Evolutionary conservation across 1,140 invertebrate species (phyloP).

Genomic region (Delia radicum): DNA sequence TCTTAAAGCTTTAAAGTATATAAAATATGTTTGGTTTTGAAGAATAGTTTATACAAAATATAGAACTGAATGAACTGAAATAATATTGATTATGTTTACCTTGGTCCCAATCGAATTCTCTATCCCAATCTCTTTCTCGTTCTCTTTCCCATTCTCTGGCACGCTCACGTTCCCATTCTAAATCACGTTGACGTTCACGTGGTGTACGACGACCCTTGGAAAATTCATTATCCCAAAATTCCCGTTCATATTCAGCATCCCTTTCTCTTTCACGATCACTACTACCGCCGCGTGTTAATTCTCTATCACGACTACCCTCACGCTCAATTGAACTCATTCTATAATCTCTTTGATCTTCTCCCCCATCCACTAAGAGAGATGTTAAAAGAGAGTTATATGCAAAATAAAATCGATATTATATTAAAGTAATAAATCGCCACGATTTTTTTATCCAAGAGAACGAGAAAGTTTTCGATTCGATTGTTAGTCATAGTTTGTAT

Average conservation of each 20-base stretch:
- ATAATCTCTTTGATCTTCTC: constrained; percentile 43
- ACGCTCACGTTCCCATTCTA: constrained; percentile 51
- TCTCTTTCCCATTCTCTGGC: constrained; percentile 54
- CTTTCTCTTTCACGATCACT: constrained; percentile 32
- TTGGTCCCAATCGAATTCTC: constrained; percentile 55
- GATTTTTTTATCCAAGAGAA: not conserved
- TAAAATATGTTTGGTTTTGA: not conserved
- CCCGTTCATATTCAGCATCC: constrained; percentile 29
- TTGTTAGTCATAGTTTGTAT: not conserved
- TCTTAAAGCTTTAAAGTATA: too few relatives aligned
- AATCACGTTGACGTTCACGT: constrained; percentile 45
- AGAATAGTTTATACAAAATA: constrained; percentile 1
- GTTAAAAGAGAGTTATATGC: not conserved
- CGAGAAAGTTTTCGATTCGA: constrained; percentile 11
- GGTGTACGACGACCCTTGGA: constrained; percentile 44
- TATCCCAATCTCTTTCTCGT: constrained; percentile 55
- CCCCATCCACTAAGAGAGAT: constrained; percentile 41
- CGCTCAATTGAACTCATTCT: constrained; percentile 34
- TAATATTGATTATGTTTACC: constrained; percentile 37
- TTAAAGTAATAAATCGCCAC: too few relatives aligned
- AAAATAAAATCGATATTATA: not conserved
- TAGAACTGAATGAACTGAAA: not conserved
- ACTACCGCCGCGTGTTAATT: constrained; percentile 40
- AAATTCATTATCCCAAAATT: constrained; percentile 51
- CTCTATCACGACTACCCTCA: constrained; percentile 39